A percentile compares a stretch with the other conserved stretches of the same genome.
Evolutionary conservation across 2,888 invertebrate species (phyloP).

Genomic region (Platerodrilus igneus): DNA sequence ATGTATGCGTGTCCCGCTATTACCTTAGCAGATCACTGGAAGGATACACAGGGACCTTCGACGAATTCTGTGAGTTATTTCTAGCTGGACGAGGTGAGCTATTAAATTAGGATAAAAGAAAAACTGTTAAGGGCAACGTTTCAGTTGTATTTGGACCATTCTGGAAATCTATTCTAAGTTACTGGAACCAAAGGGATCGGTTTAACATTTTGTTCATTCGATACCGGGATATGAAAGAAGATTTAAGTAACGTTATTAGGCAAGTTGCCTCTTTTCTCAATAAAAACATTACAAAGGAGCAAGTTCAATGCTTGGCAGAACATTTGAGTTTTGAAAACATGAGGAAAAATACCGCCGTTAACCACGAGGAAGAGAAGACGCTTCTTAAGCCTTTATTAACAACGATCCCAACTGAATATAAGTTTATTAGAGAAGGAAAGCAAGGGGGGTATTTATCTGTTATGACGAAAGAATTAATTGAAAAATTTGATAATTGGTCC

Average conservation of each 20-base stretch:
- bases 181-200: constrained; percentile 24
- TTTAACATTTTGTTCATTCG: constrained; percentile 27
- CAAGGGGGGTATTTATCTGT: constrained; percentile 9
- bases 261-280: constrained; percentile 17
- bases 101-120: background rate
- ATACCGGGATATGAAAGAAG: constrained; percentile 29
- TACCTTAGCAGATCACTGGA: constrained; percentile 69
- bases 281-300: constrained; percentile 36
- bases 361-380: constrained; percentile 27
- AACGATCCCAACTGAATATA: background rate
- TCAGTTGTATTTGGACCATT: constrained; percentile 26
- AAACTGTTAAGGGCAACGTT: too few species aligned
- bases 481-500: constrained; percentile 11
- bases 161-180: constrained; percentile 27
- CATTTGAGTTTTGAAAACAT: constrained; percentile 52
- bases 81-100: constrained; percentile 50
- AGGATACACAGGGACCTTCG: constrained; percentile 56
- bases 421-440: constrained; percentile 10
- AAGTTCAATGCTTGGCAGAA: constrained; percentile 41
- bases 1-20: constrained; percentile 83
- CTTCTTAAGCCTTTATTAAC: background rate
- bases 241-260: constrained; percentile 18
- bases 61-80: constrained; percentile 72
- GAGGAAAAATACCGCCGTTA: constrained; percentile 50
- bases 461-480: constrained; percentile 11